These are phyloP conservation scores for Scopus umbretta DNA, from an alignment of 2,113 vertebrate genomes.

Conservation along the genomic window DNA sequence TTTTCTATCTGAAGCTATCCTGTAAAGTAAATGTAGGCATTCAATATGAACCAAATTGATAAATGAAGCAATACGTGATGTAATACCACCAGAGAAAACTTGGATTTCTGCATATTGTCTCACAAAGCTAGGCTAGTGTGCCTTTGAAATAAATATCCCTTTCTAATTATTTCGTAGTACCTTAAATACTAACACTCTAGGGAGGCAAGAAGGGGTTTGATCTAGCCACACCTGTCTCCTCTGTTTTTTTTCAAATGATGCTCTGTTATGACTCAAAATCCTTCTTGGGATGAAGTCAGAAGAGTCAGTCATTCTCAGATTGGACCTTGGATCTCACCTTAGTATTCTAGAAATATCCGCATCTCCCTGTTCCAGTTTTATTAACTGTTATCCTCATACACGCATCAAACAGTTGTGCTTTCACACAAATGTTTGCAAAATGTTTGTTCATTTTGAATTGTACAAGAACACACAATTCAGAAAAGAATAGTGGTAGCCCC, in stretches of 20 bases:
- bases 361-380: not conserved
- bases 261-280: not conserved
- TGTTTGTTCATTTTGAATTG: not conserved
- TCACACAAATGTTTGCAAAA: not conserved
- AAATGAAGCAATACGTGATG: not conserved
- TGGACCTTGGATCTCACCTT: not conserved
- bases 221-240: not conserved
- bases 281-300: not conserved
- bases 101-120: not conserved
- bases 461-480: not conserved
- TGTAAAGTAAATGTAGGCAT: not conserved
- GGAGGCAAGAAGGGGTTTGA: not conserved
- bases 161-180: not conserved
- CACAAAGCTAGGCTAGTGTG: not conserved
- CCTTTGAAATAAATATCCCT: not conserved
- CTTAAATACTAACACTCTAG: not conserved
- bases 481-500: not conserved
- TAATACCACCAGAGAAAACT: not conserved
- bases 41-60: not conserved
- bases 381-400: not conserved
- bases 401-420: not conserved
- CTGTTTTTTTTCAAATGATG: not conserved
- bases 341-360: not conserved
- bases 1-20: not conserved
- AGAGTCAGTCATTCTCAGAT: not conserved